Evolutionary conservation across 2,888 invertebrate species (phyloP).

Genomic region (Copidosoma aretas): DNA sequence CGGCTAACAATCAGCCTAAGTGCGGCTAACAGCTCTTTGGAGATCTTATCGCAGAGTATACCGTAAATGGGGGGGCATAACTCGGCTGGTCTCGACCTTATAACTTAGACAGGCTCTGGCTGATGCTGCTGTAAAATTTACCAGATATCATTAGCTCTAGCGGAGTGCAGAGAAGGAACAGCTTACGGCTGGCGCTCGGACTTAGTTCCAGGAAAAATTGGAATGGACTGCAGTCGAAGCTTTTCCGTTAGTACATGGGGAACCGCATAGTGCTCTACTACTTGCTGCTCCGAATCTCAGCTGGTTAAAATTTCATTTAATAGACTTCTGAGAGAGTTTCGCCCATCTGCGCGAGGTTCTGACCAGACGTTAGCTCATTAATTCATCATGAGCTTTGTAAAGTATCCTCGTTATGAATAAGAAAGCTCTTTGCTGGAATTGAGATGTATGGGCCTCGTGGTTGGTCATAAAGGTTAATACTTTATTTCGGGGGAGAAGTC

Average conservation of each 20-base stretch:
- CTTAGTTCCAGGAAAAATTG: conserved; percentile 26
- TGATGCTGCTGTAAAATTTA: conserved; percentile 20
- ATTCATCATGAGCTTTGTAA: no score
- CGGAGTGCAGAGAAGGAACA: not conserved
- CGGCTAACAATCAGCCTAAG: conserved; percentile 18
- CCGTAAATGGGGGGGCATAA: not conserved
- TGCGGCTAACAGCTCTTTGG: conserved; percentile 6
- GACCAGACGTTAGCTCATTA: no score
- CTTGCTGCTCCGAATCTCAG: not conserved
- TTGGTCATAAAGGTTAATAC: no score
- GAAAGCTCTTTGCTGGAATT: no score
- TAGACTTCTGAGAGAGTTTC: no score
- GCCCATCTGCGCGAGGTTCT: no score
- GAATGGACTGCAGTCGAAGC: conserved; percentile 14
- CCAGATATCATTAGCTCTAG: conserved; percentile 22
- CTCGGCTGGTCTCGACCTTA: not conserved
- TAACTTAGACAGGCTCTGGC: conserved; percentile 10
- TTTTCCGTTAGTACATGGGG: not conserved
- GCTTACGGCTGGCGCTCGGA: conserved; percentile 4
- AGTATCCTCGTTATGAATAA: no score
- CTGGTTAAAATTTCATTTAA: not conserved
- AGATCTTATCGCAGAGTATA: not conserved
- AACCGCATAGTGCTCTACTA: not conserved
- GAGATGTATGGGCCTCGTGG: no score
- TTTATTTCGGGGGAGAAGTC: no score